Conservation (phyloP, 2,888 invertebrate species). For the Cephus pygmeus region DNA sequence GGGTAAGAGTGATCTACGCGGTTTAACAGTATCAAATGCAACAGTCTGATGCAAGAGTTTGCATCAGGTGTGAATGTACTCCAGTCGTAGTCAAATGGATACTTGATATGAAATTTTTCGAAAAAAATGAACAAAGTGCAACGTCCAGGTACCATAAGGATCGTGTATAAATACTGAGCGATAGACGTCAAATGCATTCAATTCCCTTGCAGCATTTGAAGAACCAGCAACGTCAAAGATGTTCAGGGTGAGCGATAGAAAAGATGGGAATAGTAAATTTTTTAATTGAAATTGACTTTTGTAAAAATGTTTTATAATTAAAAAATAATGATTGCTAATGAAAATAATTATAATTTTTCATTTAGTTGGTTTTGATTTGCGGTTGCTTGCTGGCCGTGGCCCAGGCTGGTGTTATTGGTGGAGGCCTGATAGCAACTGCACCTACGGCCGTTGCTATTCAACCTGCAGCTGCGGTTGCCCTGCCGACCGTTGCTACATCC, state of each 20-base stretch:
- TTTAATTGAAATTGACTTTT: too few species aligned
- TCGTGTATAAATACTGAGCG: constrained; percentile 40
- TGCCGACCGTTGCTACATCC: constrained; percentile 36
- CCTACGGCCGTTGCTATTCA: constrained; percentile 33
- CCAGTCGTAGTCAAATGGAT: constrained; percentile 20
- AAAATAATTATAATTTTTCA: background rate
- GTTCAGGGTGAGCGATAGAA: constrained; percentile 38
- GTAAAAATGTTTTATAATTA: too few species aligned
- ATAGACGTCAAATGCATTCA: constrained; percentile 34
- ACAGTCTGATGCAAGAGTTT: constrained; percentile 31
- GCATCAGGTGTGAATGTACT: constrained; percentile 28
- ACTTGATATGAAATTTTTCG: constrained; percentile 36
- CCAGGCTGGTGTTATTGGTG: constrained; percentile 46
- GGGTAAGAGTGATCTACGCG: background rate
- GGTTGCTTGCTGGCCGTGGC: constrained; percentile 50
- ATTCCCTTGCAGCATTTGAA: constrained; percentile 30
- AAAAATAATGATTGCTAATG: too few species aligned
- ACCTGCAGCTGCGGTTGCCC: constrained; percentile 25
- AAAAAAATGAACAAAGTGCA: constrained; percentile 32
- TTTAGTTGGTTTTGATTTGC: constrained; percentile 43
- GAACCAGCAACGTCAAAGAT: constrained; percentile 28
- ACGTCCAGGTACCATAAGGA: constrained; percentile 25
- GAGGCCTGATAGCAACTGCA: constrained; percentile 36
- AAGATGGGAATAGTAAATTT: too few species aligned
- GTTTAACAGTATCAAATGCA: constrained; percentile 4